phyloP scores from a whole-genome alignment of 2,113 vertebrate species.

The Pseudorasbora parva region DNA sequence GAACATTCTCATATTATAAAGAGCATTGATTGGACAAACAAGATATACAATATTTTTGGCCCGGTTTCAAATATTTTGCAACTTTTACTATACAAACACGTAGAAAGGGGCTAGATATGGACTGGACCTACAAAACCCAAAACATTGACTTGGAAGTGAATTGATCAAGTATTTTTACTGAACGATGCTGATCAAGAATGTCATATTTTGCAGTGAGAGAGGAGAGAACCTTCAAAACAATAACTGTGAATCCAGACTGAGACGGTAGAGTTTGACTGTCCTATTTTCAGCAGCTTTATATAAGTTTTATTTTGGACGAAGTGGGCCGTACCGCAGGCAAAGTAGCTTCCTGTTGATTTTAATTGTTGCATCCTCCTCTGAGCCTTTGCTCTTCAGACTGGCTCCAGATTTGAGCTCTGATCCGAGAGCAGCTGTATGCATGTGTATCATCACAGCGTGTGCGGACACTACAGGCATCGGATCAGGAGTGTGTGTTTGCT shows the following conservation, averaged over 20 bases:
- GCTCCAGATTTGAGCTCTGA: constrained; percentile 18
- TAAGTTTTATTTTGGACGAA: constrained; percentile 43
- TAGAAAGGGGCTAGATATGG: neutral
- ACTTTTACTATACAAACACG: neutral
- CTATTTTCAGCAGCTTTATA: constrained; percentile 49
- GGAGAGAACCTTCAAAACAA: neutral
- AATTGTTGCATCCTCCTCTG: neutral
- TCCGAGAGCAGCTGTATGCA: neutral
- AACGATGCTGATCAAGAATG: neutral
- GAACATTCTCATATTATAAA: no score
- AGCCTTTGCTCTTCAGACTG: constrained; percentile 4
- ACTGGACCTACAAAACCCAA: neutral
- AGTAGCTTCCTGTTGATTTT: constrained; percentile 66
- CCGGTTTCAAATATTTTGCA: neutral
- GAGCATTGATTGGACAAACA: no score
- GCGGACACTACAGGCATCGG: neutral
- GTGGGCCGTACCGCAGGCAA: constrained; percentile 40
- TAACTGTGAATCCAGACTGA: neutral
- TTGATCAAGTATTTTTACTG: neutral
- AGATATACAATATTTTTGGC: neutral
- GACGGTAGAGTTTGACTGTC: constrained; percentile 40
- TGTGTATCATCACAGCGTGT: neutral
- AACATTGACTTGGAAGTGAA: neutral
- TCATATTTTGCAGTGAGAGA: neutral
- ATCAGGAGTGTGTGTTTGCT: constrained; percentile 5